Conservation (phyloP, 2,797 vertebrate species). For the Cetoscarus ocellatus region DNA sequence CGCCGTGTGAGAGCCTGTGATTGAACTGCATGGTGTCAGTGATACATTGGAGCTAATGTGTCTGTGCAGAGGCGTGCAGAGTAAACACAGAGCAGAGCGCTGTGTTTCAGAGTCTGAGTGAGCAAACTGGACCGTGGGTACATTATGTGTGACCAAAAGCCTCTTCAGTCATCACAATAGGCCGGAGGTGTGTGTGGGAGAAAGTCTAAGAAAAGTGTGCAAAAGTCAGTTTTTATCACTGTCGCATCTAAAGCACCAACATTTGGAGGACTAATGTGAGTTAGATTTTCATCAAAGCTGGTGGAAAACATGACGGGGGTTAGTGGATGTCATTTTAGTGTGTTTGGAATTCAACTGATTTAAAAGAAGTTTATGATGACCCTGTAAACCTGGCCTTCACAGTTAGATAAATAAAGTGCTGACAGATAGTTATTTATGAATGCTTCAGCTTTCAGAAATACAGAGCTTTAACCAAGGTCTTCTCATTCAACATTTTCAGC, state of each 20-base stretch:
- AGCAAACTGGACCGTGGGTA: constrained; percentile 45
- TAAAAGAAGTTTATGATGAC: too few species aligned
- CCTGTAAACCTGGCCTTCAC: too few species aligned
- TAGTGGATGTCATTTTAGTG: too few species aligned
- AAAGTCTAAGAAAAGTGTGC: not conserved
- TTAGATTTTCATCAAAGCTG: not conserved
- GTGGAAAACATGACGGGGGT: too few species aligned
- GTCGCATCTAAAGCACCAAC: not conserved
- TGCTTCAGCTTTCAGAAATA: too few species aligned
- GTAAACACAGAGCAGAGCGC: constrained; percentile 34
- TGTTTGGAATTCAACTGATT: too few species aligned
- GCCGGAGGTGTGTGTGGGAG: constrained; percentile 8
- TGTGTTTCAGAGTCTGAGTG: constrained; percentile 31
- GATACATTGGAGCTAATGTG: constrained; percentile 36
- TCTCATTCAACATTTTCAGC: too few species aligned
- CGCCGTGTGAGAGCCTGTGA: constrained; percentile 34
- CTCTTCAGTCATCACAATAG: constrained; percentile 14
- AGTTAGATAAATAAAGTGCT: too few species aligned
- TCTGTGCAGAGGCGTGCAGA: constrained; percentile 36
- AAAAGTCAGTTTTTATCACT: not conserved
- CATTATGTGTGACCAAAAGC: constrained; percentile 32
- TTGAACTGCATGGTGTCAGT: constrained; percentile 38
- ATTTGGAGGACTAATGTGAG: not conserved
- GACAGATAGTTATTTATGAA: too few species aligned
- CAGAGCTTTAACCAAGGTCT: too few species aligned